Percentiles rank a stretch among this genome's conserved stretches.
phyloP scores from a whole-genome alignment of 2,797 vertebrate species.

The Microctenopoma stevenorrisi region DNA sequence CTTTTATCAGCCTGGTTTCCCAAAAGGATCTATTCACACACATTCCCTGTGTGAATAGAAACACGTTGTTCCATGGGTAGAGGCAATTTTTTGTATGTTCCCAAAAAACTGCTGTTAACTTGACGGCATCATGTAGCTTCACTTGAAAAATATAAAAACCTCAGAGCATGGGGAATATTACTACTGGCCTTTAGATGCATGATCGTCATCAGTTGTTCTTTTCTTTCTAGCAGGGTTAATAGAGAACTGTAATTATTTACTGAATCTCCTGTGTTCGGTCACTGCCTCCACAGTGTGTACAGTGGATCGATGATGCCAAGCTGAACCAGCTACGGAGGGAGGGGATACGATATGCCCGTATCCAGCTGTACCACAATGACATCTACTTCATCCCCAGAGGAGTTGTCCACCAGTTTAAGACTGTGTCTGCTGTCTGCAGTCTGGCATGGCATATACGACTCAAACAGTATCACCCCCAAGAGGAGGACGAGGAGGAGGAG shows the following conservation, averaged over 20 bases:
- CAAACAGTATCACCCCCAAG: conserved; percentile 87
- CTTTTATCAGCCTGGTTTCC: background rate
- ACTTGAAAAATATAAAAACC: too few species aligned
- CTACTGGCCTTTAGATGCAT: too few species aligned
- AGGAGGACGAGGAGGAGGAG: conserved; percentile 49
- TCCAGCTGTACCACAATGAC: conserved; percentile 97
- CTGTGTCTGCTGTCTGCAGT: conserved; percentile 96
- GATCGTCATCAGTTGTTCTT: background rate
- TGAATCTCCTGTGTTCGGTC: conserved; percentile 25
- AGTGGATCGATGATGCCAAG: conserved; percentile 99
- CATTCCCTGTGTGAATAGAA: too few species aligned
- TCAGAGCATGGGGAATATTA: too few species aligned
- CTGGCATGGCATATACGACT: conserved; percentile 98
- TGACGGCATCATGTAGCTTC: too few species aligned
- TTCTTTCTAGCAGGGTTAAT: background rate
- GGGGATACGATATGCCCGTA: conserved; percentile 96
- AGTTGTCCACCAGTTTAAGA: conserved; percentile 99
- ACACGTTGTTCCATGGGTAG: too few species aligned
- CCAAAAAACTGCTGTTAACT: too few species aligned
- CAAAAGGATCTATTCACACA: too few species aligned
- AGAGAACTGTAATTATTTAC: background rate
- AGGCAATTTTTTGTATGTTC: too few species aligned
- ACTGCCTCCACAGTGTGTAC: conserved; percentile 70
- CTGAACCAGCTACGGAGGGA: conserved; percentile 97
- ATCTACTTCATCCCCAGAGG: conserved; percentile 99